Evolutionary conservation across 2,888 invertebrate species (phyloP), one percentile per base, ranked within the genome.

Genomic region (Aelia acuminata): DNA sequence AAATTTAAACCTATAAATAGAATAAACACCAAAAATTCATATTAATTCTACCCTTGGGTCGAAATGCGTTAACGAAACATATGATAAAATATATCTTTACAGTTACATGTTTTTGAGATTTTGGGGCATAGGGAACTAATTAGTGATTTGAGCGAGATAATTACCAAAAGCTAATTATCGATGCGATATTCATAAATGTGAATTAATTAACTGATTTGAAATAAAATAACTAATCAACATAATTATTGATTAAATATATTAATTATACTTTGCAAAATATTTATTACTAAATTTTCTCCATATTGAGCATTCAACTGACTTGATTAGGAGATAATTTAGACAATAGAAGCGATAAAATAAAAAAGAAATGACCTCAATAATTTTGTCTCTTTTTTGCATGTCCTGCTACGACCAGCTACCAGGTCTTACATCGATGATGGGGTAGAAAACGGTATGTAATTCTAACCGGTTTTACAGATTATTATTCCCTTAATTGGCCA

Each of bases 391-490:
- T 87, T 80, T 87, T 87, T 63, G 80, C 87, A 87, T 87, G 87
- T 87, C 87, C 87, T 87, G 87, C 57, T 50, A 35, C 84, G 80
- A 47, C 43, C 84, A 87, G 87, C 87, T 80, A 84, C 87, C 43
- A 87, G 84, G 63, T 84, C 80, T 57, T 87, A 87, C 87, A 70
- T 63, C 53, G 87, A 47, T 49, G 80, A 84, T n/a, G 87, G 84
- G 35, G 84, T 49, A 43, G 87, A 49, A 87, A 87, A 87, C 87
- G 87, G 87, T 87, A 87, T 80, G 87, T 87, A 87, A 49, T n/a
- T n/a, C 26, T 1, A 84, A 47, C 48, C 87, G 84, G 50, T 50
- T 87, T 80, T 53, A 31, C 35, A 80, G 43, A 39, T 80, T 80
- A 11, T 80, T 80, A 80, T 43, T 43, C 80, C 80, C 80, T 80